phyloP scores from a whole-genome alignment of 1,140 invertebrate species.

The Zaprionus lachaisei region DNA sequence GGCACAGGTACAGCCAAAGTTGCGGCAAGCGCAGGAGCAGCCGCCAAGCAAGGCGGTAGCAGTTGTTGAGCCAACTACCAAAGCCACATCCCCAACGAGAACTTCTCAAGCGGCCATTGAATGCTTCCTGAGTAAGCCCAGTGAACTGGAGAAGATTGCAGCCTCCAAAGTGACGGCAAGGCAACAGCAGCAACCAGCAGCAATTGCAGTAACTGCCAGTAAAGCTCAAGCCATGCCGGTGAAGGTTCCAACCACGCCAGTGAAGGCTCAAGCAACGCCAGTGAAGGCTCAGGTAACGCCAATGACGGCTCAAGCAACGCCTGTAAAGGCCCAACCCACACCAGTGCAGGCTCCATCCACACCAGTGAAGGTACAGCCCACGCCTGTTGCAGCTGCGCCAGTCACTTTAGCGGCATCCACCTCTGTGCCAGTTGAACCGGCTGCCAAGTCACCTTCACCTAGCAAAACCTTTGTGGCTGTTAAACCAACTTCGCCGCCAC shows the following conservation, averaged over 20 bases:
- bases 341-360: not conserved
- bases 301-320: not conserved
- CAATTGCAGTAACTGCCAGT: not conserved
- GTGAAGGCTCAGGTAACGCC: not conserved
- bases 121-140: constrained; percentile 26
- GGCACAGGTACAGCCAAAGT: constrained; percentile 38
- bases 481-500: constrained; percentile 3
- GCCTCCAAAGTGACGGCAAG: constrained; percentile 16
- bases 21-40: constrained; percentile 32
- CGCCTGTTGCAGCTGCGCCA: not conserved
- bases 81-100: constrained; percentile 54
- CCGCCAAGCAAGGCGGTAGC: constrained; percentile 51
- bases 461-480: constrained; percentile 56
- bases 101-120: constrained; percentile 15
- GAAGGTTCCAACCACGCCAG: not conserved
- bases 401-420: not conserved
- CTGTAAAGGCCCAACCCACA: not conserved
- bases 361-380: not conserved
- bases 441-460: constrained; percentile 22
- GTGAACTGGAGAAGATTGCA: constrained; percentile 60
- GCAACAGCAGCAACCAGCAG: not conserved
- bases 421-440: not conserved
- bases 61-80: constrained; percentile 66
- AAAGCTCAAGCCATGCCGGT: not conserved
- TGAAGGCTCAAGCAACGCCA: not conserved